Conservation (phyloP, 2,888 invertebrate genomes). For the Artemia sinica region DNA sequence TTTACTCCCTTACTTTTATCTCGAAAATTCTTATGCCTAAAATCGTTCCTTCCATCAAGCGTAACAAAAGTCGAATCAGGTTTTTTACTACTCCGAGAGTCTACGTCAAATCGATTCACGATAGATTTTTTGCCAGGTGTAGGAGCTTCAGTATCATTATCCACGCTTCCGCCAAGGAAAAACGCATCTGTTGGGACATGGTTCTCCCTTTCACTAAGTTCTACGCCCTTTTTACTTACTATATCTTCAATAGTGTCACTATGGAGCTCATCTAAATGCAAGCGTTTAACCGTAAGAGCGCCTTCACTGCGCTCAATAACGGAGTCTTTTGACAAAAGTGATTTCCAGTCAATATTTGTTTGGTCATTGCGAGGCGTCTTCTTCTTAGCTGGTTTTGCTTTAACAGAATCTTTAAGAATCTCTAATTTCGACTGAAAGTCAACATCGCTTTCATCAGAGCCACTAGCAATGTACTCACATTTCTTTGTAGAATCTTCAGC, state of each 20-base stretch:
- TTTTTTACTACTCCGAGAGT: background rate
- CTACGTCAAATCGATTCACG: background rate
- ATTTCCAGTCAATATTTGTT: slow-evolving; percentile 18
- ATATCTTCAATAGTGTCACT: slow-evolving; percentile 9
- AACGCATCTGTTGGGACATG: slow-evolving; percentile 17
- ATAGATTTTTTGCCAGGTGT: background rate
- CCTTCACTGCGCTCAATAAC: slow-evolving; percentile 17
- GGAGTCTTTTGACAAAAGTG: background rate
- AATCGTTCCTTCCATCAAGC: slow-evolving; percentile 3
- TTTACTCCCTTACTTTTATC: background rate
- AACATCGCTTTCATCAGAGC: background rate
- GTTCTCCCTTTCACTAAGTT: background rate
- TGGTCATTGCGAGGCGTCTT: background rate
- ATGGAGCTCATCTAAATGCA: slow-evolving; percentile 15
- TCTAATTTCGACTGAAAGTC: background rate
- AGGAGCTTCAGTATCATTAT: slow-evolving; percentile 15
- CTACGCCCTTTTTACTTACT: background rate
- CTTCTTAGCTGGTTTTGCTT: background rate
- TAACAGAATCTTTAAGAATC: background rate
- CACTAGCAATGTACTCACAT: background rate
- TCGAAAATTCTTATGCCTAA: background rate
- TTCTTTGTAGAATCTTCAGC: background rate
- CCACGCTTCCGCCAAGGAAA: slow-evolving; percentile 20
- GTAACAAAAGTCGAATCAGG: background rate
- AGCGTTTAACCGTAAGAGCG: slow-evolving; percentile 18